These are phyloP conservation scores for Sarcophaga peregrina DNA, from an alignment of 1,140 invertebrate genomes.

Conservation along the genomic window DNA sequence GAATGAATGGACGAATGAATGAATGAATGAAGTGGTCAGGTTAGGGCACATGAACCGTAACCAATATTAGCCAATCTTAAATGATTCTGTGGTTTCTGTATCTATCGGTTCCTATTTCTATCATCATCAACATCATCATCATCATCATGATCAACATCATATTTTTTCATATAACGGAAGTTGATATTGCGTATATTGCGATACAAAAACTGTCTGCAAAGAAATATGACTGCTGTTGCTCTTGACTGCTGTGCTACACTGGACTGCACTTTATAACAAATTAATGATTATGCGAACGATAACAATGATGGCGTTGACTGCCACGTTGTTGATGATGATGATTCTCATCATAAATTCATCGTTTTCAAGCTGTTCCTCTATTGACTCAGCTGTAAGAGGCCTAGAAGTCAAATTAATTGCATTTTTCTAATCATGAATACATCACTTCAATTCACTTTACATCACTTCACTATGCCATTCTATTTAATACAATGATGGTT, in stretches of 20 bases:
- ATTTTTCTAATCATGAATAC: too few relatives aligned
- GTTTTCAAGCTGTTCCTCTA: too few relatives aligned
- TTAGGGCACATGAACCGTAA: constrained; percentile 21
- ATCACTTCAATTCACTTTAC: too few relatives aligned
- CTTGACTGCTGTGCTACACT: background rate
- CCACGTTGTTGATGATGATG: too few relatives aligned
- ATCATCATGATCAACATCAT: background rate
- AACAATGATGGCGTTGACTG: background rate
- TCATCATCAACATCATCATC: background rate
- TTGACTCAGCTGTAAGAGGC: too few relatives aligned
- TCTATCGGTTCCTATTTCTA: background rate
- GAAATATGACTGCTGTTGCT: background rate
- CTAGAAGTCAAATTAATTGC: too few relatives aligned
- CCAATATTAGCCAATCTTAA: constrained; percentile 18
- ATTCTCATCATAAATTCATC: too few relatives aligned
- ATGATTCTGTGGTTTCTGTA: background rate
- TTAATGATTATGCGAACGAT: background rate
- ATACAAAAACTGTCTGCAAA: background rate
- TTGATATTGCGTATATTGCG: background rate
- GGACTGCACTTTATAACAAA: background rate
- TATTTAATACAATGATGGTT: too few relatives aligned
- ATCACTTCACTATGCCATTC: too few relatives aligned
- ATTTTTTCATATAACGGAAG: too few relatives aligned
- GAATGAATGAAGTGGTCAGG: background rate
- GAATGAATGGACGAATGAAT: too few relatives aligned